Evolutionary conservation across 2,888 invertebrate species (phyloP).

Genomic region (Drosophila sordidula): DNA sequence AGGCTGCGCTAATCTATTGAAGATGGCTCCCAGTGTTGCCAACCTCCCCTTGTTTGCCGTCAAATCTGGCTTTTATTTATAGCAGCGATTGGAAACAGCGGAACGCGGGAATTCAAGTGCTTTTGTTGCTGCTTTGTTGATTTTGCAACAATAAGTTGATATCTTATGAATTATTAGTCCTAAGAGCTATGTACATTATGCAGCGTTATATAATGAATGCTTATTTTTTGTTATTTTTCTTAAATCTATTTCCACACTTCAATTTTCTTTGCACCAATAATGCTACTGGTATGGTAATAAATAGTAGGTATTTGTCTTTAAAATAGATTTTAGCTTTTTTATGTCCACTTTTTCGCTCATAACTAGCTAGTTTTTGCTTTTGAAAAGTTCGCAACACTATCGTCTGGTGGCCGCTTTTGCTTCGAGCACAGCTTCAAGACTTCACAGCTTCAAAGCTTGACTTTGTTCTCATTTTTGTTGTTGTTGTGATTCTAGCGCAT

Average conservation of each 20-base stretch:
- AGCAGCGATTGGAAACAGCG: not conserved
- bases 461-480: slow-evolving; percentile 1
- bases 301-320: no score
- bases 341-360: not conserved
- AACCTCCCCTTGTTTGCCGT: not conserved
- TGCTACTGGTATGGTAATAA: no score
- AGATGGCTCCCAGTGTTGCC: not conserved
- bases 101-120: no score
- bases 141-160: no score
- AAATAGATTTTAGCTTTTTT: not conserved
- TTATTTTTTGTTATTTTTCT: no score
- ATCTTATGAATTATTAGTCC: no score
- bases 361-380: not conserved
- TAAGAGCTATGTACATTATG: no score
- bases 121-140: no score
- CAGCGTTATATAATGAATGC: no score
- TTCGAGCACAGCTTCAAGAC: slow-evolving; percentile 8
- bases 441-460: slow-evolving; percentile 8
- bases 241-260: no score
- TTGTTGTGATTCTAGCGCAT: slow-evolving; percentile 45
- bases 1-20: slow-evolving; percentile 2
- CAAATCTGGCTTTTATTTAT: not conserved
- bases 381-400: not conserved
- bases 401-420: slow-evolving; percentile 27
- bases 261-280: no score